Evolutionary conservation across 2,797 vertebrate species (phyloP).

Genomic region (Alfaro cultratus): DNA sequence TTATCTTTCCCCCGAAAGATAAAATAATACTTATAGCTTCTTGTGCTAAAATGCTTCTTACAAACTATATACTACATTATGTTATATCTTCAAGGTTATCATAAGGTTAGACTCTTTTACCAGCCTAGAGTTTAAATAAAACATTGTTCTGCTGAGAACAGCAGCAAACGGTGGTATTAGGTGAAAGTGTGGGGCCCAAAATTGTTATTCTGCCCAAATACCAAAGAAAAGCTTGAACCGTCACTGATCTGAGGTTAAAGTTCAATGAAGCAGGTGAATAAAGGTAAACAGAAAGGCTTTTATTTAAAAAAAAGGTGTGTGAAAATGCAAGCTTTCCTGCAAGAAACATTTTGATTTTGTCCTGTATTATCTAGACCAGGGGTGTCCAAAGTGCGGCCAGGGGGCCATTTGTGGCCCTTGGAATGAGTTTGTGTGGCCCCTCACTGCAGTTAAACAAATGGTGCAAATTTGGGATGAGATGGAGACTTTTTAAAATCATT

Average conservation of each 20-base stretch:
- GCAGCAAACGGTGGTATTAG: background rate
- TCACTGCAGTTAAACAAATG: too few relatives aligned
- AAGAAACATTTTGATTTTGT: background rate
- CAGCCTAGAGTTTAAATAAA: conserved; percentile 34
- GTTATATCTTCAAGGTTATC: background rate
- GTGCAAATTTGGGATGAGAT: too few relatives aligned
- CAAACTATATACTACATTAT: background rate
- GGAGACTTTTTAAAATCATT: too few relatives aligned
- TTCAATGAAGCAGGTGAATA: background rate
- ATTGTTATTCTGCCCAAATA: background rate
- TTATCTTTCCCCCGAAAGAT: background rate
- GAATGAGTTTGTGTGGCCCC: too few relatives aligned
- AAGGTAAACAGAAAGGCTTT: background rate
- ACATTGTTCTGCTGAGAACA: background rate
- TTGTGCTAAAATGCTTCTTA: background rate
- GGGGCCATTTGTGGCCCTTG: too few relatives aligned
- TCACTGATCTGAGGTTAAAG: background rate
- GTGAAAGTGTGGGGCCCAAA: background rate
- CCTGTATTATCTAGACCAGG: background rate
- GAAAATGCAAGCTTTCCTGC: background rate
- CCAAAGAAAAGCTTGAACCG: background rate
- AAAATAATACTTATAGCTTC: background rate
- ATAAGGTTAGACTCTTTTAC: conserved; percentile 4
- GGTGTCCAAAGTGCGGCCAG: too few relatives aligned
- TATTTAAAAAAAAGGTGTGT: too few relatives aligned